Percentiles rank a stretch among this genome's conserved stretches.
These are phyloP conservation scores for Lycaon pictus DNA, from an alignment of 2,113 vertebrate genomes.

Conservation along the genomic window DNA sequence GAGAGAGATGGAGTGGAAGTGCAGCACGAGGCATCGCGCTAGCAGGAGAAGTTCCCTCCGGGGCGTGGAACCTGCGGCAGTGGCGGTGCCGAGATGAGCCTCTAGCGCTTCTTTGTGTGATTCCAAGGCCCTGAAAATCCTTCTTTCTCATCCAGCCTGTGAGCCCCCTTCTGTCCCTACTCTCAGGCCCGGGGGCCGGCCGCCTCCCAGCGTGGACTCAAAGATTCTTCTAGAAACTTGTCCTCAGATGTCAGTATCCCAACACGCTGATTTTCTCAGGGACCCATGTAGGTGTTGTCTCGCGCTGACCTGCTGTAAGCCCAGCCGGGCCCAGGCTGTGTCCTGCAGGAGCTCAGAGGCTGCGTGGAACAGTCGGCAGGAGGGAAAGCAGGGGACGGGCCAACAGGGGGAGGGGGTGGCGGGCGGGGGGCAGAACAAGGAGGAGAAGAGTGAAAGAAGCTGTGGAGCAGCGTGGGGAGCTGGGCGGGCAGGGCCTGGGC, in stretches of 20 bases:
- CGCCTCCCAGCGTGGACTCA: not conserved
- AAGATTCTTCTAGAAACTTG: not conserved
- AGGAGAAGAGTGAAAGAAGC: not conserved
- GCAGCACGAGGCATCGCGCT: not conserved
- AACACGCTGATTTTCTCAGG: not conserved
- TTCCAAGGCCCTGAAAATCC: not conserved
- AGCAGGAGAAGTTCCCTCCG: not conserved
- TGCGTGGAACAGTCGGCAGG: no score
- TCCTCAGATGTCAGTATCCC: not conserved
- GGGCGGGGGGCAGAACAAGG: not conserved
- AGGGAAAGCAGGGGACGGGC: no score
- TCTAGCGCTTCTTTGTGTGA: not conserved
- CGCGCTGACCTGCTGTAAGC: not conserved
- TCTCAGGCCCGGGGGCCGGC: no score
- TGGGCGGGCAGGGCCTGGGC: not conserved
- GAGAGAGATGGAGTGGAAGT: no score
- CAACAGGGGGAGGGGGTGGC: no score
- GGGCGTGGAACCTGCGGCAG: not conserved
- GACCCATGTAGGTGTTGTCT: no score
- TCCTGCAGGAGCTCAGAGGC: not conserved
- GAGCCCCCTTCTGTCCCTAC: not conserved
- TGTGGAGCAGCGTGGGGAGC: rapidly evolving
- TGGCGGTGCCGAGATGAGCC: not conserved
- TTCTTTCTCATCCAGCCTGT: not conserved
- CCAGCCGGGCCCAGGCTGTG: not conserved